phyloP scores from a whole-genome alignment of 2,797 vertebrate species.

The Lepilemur ruficaudatus region DNA sequence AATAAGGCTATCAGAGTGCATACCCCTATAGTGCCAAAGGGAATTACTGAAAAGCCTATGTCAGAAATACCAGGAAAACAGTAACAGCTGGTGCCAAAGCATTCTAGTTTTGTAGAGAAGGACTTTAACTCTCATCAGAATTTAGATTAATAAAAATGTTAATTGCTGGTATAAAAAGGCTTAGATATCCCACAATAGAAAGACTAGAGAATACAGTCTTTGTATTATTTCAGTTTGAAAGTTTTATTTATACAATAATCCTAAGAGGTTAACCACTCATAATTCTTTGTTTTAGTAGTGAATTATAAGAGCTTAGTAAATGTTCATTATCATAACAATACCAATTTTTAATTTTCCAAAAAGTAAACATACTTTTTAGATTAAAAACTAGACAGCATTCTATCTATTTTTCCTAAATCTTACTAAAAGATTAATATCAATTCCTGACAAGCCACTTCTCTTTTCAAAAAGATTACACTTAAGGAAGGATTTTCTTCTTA shows the following conservation, averaged over 20 bases:
- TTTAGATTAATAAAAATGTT: conserved; percentile 17
- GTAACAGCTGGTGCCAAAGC: not conserved
- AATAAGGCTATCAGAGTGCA: conserved; percentile 22
- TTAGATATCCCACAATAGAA: not conserved
- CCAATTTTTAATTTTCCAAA: conserved; percentile 49
- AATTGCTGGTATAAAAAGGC: conserved; percentile 14
- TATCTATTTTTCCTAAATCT: conserved; percentile 48
- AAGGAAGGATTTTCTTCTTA: conserved; percentile 48
- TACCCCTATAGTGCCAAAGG: not conserved
- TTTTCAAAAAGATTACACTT: conserved; percentile 37
- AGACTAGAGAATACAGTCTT: not conserved
- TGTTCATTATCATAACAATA: conserved; percentile 20
- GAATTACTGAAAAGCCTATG: conserved; percentile 41
- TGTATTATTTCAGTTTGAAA: not conserved
- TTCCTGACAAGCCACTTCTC: conserved; percentile 32
- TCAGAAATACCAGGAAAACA: conserved; percentile 48
- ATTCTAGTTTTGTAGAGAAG: not conserved
- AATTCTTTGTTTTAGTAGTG: conserved; percentile 39
- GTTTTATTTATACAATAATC: conserved; percentile 18
- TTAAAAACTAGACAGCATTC: conserved; percentile 33
- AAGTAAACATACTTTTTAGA: conserved; percentile 20
- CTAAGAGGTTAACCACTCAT: not conserved
- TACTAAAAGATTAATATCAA: conserved; percentile 53
- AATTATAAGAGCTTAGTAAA: conserved; percentile 44
- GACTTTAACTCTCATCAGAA: not conserved